Evolutionary conservation across 1,140 invertebrate species (phyloP).

Genomic region (Eupristina koningsbergeri): DNA sequence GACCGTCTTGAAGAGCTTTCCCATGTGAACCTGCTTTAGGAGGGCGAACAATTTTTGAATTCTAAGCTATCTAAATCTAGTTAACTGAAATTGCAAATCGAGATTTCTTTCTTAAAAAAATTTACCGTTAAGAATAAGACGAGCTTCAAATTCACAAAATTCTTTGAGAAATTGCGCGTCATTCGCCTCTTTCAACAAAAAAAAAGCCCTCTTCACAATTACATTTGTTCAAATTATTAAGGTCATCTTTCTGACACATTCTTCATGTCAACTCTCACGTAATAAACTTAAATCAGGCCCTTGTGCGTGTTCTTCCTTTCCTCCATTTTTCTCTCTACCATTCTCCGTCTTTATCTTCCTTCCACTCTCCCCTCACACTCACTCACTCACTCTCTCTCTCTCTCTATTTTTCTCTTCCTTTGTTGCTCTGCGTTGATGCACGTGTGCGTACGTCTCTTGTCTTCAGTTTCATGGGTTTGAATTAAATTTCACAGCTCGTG

Average conservation of each 20-base stretch:
- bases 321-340: slow-evolving; percentile 10
- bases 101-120: too few species aligned
- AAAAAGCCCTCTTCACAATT: slow-evolving; percentile 29
- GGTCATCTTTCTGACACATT: slow-evolving; percentile 25
- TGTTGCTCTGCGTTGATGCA: slow-evolving; percentile 16
- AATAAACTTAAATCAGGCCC: slow-evolving; percentile 50
- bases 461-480: slow-evolving; percentile 54
- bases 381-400: not conserved
- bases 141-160: not conserved
- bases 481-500: slow-evolving; percentile 68
- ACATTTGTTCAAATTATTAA: slow-evolving; percentile 37
- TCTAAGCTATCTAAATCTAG: too few species aligned
- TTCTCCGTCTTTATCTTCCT: slow-evolving; percentile 25
- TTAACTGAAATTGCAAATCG: too few species aligned
- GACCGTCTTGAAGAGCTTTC: too few species aligned
- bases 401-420: slow-evolving; percentile 33
- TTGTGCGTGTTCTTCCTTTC: slow-evolving; percentile 42
- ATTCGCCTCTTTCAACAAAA: not conserved
- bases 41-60: too few species aligned
- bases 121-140: too few species aligned
- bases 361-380: not conserved
- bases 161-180: not conserved
- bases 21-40: too few species aligned
- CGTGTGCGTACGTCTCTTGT: slow-evolving; percentile 27
- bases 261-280: slow-evolving; percentile 37